Conservation (phyloP, 1,140 invertebrate species). For the Mesaphorura yosii region DNA sequence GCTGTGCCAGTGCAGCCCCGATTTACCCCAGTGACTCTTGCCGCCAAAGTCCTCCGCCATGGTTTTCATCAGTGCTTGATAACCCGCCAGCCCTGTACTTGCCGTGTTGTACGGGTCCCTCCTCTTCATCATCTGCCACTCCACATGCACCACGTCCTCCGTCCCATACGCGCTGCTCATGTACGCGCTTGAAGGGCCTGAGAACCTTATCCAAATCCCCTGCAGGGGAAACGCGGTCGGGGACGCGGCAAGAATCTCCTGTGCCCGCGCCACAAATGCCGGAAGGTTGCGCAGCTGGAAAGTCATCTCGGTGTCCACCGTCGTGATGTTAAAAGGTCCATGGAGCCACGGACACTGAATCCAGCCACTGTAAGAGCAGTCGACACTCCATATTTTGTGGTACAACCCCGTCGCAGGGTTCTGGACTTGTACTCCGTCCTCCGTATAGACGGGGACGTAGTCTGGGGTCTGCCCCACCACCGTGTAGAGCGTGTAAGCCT, state of each 20-base stretch:
- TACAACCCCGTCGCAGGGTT: conserved; percentile 10
- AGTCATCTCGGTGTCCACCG: conserved; percentile 7
- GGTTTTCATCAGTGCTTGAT: too few species aligned
- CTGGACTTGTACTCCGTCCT: background rate
- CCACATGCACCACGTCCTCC: conserved; percentile 1
- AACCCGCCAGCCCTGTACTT: conserved; percentile 2
- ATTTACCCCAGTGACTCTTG: conserved; percentile 6
- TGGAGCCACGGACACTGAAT: conserved; percentile 13
- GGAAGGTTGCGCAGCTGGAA: conserved; percentile 1
- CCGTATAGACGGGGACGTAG: conserved; percentile 6
- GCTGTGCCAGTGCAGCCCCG: background rate
- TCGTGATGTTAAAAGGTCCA: conserved; percentile 4
- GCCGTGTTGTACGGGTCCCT: conserved; percentile 3
- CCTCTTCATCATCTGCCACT: too few species aligned
- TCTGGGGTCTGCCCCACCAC: too few species aligned
- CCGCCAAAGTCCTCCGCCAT: conserved; percentile 2
- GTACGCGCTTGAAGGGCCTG: too few species aligned
- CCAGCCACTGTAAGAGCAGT: too few species aligned
- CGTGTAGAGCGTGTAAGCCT: background rate
- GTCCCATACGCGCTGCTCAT: background rate
- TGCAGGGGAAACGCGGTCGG: conserved; percentile 2
- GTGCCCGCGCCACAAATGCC: background rate
- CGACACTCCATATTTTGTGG: background rate
- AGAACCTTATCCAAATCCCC: conserved; percentile 11
- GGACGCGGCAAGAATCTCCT: background rate